Evolutionary conservation across 2,797 vertebrate genomes (phyloP), one percentile per base, ranked within the genome.

Genomic region (Platalea minor): DNA sequence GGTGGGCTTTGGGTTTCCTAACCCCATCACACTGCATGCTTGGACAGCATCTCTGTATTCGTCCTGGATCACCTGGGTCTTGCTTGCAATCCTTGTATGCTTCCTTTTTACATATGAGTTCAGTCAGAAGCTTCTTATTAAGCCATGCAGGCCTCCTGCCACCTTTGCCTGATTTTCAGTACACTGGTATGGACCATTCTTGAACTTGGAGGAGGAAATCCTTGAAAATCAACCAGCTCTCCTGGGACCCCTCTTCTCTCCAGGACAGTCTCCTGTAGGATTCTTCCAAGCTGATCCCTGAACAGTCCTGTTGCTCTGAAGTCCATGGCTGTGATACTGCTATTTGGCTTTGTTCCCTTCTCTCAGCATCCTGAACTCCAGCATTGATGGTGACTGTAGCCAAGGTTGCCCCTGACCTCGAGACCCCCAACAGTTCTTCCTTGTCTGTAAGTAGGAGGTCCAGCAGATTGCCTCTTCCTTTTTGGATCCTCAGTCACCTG

Each of bases 11-110:
- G 37, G 21, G 26, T 51, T 78, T 81, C 13, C 5, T 57, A 39
- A 45, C 4, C 7, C 9, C 20, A 18, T 17, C 0, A 1, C 0
- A 1, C 53, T 69, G 45, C 15, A 7, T 64, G 41, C 19, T 85
- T 13, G 53, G 76, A n/a, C 20, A 41, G 16, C 2, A 2, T 81
- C 35, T 80, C 29, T 45, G 0, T 46, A 29, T 81, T 91, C 43
- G 28, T 76, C 33, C 24, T 63, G 39, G 26, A 43, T 65, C 69
- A 50, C 33, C 9, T 48, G 39, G 9, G 9, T 89, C 41, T 23
- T 53, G 35, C 28, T 48, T 81, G 17, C 15, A 7, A 18, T 84
- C 21, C 17, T n/a, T 84, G 11, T 43, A 35, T 0, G 2, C 26
- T 80, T 57, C 10, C 4, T 57, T 60, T 45, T 73, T 61, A 46